Conservation (phyloP, 2,888 invertebrate genomes). For the Sinhomidia bicolor region DNA sequence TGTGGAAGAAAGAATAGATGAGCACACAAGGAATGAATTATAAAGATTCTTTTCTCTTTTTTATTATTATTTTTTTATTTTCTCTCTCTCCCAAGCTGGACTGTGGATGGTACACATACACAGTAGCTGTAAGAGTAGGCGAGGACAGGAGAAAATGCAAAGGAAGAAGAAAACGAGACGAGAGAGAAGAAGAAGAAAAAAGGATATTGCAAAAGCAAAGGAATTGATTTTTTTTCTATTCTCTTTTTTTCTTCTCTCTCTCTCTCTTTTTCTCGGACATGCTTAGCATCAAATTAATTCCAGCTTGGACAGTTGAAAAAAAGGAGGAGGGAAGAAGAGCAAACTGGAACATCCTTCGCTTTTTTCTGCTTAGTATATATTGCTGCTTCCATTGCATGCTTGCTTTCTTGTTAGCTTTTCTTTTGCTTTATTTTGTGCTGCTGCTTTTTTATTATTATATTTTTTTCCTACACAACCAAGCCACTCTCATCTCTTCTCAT, state of each 20-base stretch:
- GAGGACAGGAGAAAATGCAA: conserved; percentile 78
- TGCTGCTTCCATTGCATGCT: no score
- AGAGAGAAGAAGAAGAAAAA: no score
- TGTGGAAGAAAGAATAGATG: conserved; percentile 60
- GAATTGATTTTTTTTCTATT: conserved; percentile 75
- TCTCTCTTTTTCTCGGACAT: conserved; percentile 74
- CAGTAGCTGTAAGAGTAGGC: background rate
- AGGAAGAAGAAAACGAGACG: conserved; percentile 63
- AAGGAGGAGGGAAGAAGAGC: conserved; percentile 33
- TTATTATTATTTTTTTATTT: conserved; percentile 10
- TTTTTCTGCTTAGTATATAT: no score
- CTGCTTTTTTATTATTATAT: no score
- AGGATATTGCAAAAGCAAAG: conserved; percentile 77
- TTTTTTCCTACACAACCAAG: no score
- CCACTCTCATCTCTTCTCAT: background rate
- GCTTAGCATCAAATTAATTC: conserved; percentile 80
- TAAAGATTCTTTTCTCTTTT: conserved; percentile 50
- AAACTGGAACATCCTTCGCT: conserved; percentile 40
- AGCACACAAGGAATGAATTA: conserved; percentile 67
- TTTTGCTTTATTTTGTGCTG: background rate
- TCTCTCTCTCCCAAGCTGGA: conserved; percentile 20
- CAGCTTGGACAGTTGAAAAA: conserved; percentile 76
- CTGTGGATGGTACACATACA: background rate
- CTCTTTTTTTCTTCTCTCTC: conserved; percentile 46
- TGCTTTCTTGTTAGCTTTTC: background rate